phyloP scores from a whole-genome alignment of 2,888 invertebrate species.

The Agriopis aurantiaria region DNA sequence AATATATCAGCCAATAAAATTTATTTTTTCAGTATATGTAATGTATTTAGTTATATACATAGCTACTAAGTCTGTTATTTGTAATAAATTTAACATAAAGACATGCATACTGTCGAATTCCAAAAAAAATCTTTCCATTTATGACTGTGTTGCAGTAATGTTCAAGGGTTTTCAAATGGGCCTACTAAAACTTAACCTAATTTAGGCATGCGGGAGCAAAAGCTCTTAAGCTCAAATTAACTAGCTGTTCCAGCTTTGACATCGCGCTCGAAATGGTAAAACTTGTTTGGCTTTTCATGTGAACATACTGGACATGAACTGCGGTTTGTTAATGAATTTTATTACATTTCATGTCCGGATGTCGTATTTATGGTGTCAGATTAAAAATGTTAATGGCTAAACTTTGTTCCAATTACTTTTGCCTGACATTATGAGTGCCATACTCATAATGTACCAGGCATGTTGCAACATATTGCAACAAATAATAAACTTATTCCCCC shows the following conservation, averaged over 20 bases:
- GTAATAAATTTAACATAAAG: too few relatives aligned
- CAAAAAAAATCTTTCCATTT: neutral
- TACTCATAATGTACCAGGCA: too few relatives aligned
- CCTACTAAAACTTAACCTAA: slow-evolving; percentile 21
- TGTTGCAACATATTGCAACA: slow-evolving; percentile 4
- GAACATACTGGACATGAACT: slow-evolving; percentile 14
- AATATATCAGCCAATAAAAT: too few relatives aligned
- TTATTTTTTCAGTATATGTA: too few relatives aligned
- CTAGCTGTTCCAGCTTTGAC: slow-evolving; percentile 26
- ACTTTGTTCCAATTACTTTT: slow-evolving; percentile 9
- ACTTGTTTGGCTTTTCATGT: slow-evolving; percentile 24
- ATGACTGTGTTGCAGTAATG: neutral
- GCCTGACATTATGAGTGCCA: neutral
- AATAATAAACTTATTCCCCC: neutral
- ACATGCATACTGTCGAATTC: neutral
- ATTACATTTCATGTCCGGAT: slow-evolving; percentile 9
- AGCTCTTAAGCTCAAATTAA: slow-evolving; percentile 30
- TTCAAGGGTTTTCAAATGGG: neutral
- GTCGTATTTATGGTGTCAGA: slow-evolving; percentile 2
- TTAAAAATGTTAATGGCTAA: slow-evolving; percentile 14
- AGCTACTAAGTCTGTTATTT: too few relatives aligned
- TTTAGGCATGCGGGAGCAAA: slow-evolving; percentile 6
- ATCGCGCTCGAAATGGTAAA: slow-evolving; percentile 19
- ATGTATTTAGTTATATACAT: too few relatives aligned
- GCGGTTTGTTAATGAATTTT: slow-evolving; percentile 24